Base-by-base conservation (phyloP, 1,140 invertebrate species). In the Temnothorax longispinosus region DNA sequence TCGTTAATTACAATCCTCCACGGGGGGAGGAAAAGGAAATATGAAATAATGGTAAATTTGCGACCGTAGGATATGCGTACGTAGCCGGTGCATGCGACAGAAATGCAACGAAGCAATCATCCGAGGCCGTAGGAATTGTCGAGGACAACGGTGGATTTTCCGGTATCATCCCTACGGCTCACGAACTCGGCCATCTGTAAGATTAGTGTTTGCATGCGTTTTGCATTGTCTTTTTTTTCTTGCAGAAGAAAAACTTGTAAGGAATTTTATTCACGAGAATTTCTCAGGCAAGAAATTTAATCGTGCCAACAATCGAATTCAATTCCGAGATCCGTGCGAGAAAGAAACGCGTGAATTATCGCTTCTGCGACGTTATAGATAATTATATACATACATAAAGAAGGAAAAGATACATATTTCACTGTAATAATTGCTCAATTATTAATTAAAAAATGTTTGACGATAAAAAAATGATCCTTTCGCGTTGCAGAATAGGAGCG, bases 111-210 rank as follows among this genome's bases (percentile, higher is more conserved):
- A 67, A 87, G 1, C 35, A 58, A 58, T 87, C 81, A 18, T 87
- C 94, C 15, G 91, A 94, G 82, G 92, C 92, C 47, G 92, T 94
- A 41, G 90, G 90, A 56, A 69, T 95, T 15, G 72, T 94, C 11
- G 93, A 95, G 62, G 94, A 95, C 75, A 93, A 94, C 72, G 94
- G 94, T 54, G 94, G 93, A 35, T 94, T 91, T 86, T 90, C 90
- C 13, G 94, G 92, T 15, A 92, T 95, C 47, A 88, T 95, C 76
- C 91, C 92, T 15, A 90, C 92, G 13, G 90, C 93, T 85, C 94
- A 95, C 65, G 94, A 94, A 91, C 38, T 95, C 35, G 94, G 93
- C 7, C 94, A 95, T 75, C 87, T 95, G 94, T 94, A 89, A 91
- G 92, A n/a, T 92, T 8, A 8, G 38, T 52, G 10, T 54, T n/a